A percentile compares a stretch with the other conserved stretches of the same genome.
phyloP scores from a whole-genome alignment of 1,140 invertebrate genomes.

The Sarcophaga bullata region DNA sequence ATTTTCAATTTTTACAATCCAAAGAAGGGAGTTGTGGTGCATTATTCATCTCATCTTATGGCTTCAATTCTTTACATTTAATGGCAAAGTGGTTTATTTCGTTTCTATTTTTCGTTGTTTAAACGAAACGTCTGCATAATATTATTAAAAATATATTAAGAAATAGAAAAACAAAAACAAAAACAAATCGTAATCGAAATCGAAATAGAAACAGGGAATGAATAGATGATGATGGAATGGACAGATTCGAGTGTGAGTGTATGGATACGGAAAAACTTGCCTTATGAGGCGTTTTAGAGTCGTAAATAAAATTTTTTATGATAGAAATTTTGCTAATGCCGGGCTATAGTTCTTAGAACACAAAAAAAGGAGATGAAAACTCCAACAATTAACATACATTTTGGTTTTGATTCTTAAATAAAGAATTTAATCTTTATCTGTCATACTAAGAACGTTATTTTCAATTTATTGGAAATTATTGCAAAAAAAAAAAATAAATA shows the following conservation, averaged over 20 bases:
- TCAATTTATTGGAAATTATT: neutral
- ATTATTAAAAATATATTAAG: too few species aligned
- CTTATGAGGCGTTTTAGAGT: conserved; percentile 35
- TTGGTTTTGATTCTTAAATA: neutral
- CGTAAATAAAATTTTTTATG: conserved; percentile 33
- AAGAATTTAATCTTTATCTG: conserved; percentile 36
- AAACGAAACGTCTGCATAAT: neutral
- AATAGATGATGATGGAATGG: neutral
- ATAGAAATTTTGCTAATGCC: neutral
- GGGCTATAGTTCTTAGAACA: neutral
- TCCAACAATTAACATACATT: conserved; percentile 34
- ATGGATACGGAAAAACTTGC: conserved; percentile 20
- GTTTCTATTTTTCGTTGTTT: conserved; percentile 10
- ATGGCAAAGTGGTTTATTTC: conserved; percentile 32
- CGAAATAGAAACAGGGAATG: too few species aligned
- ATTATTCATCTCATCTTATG: neutral
- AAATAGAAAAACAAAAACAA: too few species aligned
- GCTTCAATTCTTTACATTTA: neutral
- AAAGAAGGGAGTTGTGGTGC: conserved; percentile 7
- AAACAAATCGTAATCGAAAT: too few species aligned
- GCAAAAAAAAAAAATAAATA: neutral
- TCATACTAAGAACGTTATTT: conserved; percentile 26
- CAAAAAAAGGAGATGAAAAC: neutral
- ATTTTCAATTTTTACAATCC: conserved; percentile 18
- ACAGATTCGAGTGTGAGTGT: neutral